phyloP scores from a whole-genome alignment of 2,797 vertebrate genomes.

The Danio kyathit region DNA sequence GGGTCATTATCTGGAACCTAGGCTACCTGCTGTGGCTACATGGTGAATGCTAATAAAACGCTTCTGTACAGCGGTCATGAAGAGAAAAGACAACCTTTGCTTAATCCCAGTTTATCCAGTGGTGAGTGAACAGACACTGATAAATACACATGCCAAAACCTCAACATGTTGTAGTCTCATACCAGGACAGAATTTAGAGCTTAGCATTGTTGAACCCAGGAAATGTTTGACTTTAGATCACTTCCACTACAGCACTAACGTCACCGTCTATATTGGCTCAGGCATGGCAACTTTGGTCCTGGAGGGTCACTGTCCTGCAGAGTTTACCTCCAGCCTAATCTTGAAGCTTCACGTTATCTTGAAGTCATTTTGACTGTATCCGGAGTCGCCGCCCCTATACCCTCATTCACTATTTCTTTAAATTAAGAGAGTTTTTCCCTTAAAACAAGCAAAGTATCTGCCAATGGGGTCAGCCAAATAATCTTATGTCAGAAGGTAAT shows the following conservation, averaged over 20 bases:
- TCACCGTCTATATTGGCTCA: background rate
- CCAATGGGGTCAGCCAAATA: too few species aligned
- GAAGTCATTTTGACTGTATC: too few species aligned
- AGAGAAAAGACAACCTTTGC: too few species aligned
- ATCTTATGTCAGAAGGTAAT: too few species aligned
- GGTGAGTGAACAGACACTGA: background rate
- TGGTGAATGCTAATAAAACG: background rate
- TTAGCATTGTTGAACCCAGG: background rate
- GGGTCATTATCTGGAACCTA: background rate
- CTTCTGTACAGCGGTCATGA: background rate
- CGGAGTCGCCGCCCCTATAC: too few species aligned
- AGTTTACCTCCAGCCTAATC: too few species aligned
- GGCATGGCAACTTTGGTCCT: too few species aligned
- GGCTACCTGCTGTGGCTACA: background rate
- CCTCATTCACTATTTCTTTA: too few species aligned
- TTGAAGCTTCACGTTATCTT: too few species aligned
- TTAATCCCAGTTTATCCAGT: background rate
- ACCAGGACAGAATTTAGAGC: background rate
- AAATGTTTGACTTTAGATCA: background rate
- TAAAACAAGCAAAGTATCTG: too few species aligned
- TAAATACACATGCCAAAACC: background rate
- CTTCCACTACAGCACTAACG: background rate
- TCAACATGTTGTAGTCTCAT: background rate
- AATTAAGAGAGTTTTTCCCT: too few species aligned
- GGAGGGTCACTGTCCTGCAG: too few species aligned